Evolutionary conservation across 2,113 vertebrate genomes (phyloP).

Genomic region (Paedocypris sp.): DNA sequence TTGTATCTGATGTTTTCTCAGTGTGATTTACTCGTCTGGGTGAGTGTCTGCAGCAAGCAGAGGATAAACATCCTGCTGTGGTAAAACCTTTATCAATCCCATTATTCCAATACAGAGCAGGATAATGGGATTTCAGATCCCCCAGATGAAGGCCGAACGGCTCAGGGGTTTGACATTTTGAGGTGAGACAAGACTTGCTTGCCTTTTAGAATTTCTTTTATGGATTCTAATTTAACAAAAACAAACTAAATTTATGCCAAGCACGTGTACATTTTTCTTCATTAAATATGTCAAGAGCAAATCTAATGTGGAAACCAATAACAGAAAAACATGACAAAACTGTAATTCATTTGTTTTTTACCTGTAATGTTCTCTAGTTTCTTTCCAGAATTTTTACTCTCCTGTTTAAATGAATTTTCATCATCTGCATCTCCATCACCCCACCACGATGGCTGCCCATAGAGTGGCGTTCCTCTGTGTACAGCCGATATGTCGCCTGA

Average conservation of each 20-base stretch:
- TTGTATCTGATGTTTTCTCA: neutral
- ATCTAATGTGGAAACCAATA: too few relatives aligned
- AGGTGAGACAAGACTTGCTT: too few relatives aligned
- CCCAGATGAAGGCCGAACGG: slow-evolving; percentile 11
- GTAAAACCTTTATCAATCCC: slow-evolving; percentile 49
- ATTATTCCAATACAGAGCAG: slow-evolving; percentile 45
- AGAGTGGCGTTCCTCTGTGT: slow-evolving; percentile 88
- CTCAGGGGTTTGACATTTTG: neutral
- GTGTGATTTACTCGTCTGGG: neutral
- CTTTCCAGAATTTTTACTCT: slow-evolving; percentile 70
- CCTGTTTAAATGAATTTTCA: slow-evolving; percentile 75
- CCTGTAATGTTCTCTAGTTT: slow-evolving; percentile 68
- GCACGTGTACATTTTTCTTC: too few relatives aligned
- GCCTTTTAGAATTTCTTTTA: too few relatives aligned
- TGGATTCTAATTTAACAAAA: neutral
- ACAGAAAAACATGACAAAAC: too few relatives aligned
- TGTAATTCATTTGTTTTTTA: slow-evolving; percentile 38
- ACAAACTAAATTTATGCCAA: neutral
- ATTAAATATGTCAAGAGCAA: too few relatives aligned
- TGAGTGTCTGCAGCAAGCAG: slow-evolving; percentile 2
- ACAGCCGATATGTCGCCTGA: slow-evolving; percentile 71
- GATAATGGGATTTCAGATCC: slow-evolving; percentile 36
- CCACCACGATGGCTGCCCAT: slow-evolving; percentile 98
- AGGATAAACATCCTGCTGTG: slow-evolving; percentile 31
- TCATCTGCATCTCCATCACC: slow-evolving; percentile 89